These are phyloP conservation scores for Petrophora chlorosata DNA, from an alignment of 2,888 invertebrate genomes.

Conservation along the genomic window DNA sequence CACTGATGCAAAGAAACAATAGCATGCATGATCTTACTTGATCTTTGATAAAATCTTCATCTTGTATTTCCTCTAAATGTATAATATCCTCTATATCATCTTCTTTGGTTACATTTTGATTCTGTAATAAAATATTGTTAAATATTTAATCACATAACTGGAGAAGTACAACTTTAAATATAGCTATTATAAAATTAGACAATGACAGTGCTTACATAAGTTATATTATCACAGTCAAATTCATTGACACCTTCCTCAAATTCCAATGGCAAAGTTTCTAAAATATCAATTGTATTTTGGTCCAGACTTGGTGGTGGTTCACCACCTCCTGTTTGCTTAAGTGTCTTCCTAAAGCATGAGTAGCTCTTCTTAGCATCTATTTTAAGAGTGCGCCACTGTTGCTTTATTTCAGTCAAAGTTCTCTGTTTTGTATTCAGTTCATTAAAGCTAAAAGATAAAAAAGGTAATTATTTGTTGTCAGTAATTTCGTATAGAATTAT, in stretches of 20 bases:
- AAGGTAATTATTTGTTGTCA: too few species aligned
- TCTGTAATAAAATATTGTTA: background rate
- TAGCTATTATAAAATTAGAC: background rate
- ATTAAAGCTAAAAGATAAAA: background rate
- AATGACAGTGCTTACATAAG: background rate
- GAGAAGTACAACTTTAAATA: background rate
- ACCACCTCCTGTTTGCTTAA: background rate
- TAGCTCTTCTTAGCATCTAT: background rate
- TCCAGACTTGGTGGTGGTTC: background rate
- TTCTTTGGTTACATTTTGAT: background rate
- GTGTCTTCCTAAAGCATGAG: background rate
- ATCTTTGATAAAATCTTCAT: background rate
- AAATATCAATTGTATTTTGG: background rate
- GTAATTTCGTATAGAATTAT: too few species aligned
- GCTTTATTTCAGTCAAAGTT: background rate
- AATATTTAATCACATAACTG: background rate
- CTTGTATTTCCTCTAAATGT: background rate
- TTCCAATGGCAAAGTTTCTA: background rate
- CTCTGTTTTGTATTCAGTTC: background rate
- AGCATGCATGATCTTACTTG: background rate
- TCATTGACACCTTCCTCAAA: background rate
- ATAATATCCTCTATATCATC: background rate
- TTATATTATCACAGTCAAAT: background rate
- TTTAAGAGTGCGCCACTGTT: background rate
- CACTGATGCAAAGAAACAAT: background rate